phyloP scores from a whole-genome alignment of 2,888 invertebrate species.

The Desoria tigrina region DNA sequence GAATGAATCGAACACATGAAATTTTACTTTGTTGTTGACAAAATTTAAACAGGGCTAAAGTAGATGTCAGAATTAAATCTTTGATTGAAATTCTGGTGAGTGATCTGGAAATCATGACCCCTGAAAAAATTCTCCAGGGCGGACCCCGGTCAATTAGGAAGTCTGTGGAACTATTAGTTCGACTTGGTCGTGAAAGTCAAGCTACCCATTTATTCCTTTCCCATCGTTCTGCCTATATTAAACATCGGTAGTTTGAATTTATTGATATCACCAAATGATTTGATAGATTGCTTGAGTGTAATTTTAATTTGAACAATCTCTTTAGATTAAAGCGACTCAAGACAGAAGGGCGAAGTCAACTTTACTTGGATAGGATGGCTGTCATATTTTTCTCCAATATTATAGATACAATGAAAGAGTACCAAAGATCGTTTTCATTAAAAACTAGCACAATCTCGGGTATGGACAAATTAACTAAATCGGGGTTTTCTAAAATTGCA shows the following conservation, averaged over 20 bases:
- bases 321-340: slow-evolving; percentile 82
- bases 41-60: slow-evolving; percentile 57
- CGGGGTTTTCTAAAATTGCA: too few relatives aligned
- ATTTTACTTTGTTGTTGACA: slow-evolving; percentile 7
- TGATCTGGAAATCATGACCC: slow-evolving; percentile 78
- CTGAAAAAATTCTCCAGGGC: slow-evolving; percentile 87
- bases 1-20: too few relatives aligned
- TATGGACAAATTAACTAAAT: slow-evolving; percentile 55
- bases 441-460: slow-evolving; percentile 73
- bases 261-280: not conserved
- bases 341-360: slow-evolving; percentile 74
- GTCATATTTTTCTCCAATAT: slow-evolving; percentile 82
- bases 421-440: slow-evolving; percentile 77
- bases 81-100: slow-evolving; percentile 84
- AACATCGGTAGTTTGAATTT: slow-evolving; percentile 51
- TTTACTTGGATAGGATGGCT: slow-evolving; percentile 77
- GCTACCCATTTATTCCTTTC: slow-evolving; percentile 61
- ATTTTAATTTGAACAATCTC: too few relatives aligned
- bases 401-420: slow-evolving; percentile 73
- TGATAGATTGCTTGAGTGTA: slow-evolving; percentile 22
- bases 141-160: slow-evolving; percentile 81
- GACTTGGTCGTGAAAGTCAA: slow-evolving; percentile 69
- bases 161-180: slow-evolving; percentile 80
- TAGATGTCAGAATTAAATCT: slow-evolving; percentile 71
- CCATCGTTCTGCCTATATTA: slow-evolving; percentile 60